These are phyloP conservation scores for Luscinia luscinia DNA, from an alignment of 2,797 vertebrate genomes.

Conservation along the genomic window DNA sequence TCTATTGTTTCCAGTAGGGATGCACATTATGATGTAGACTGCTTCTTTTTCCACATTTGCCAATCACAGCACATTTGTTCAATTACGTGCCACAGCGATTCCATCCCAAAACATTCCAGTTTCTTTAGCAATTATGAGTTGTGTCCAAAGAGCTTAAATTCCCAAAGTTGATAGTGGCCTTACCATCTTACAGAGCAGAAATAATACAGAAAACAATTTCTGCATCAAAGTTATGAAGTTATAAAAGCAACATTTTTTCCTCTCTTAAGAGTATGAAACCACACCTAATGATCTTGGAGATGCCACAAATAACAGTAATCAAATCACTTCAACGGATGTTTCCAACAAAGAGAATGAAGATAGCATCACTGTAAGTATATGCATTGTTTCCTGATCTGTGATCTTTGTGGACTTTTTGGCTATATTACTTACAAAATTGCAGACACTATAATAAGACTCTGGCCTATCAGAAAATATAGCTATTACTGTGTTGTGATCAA, in stretches of 20 bases:
- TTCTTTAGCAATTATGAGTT: background rate
- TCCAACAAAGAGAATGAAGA: conserved; percentile 84
- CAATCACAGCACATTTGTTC: background rate
- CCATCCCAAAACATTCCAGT: background rate
- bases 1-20: background rate
- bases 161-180: background rate
- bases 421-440: background rate
- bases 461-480: background rate
- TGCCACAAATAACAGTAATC: conserved; percentile 79
- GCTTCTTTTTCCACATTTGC: background rate
- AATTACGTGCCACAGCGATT: background rate
- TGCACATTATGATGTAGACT: background rate
- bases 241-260: conserved; percentile 53
- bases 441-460: background rate
- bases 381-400: conserved; percentile 8
- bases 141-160: background rate
- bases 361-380: conserved; percentile 90
- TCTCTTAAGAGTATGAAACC: conserved; percentile 79
- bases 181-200: background rate
- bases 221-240: background rate
- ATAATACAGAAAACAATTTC: background rate
- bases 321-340: conserved; percentile 78
- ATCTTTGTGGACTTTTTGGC: background rate
- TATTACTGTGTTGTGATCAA: background rate
- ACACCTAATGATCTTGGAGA: conserved; percentile 78